Percentiles rank a stretch among this genome's conserved stretches.
phyloP scores from a whole-genome alignment of 2,797 vertebrate species.

The Rousettus madagascariensis region DNA sequence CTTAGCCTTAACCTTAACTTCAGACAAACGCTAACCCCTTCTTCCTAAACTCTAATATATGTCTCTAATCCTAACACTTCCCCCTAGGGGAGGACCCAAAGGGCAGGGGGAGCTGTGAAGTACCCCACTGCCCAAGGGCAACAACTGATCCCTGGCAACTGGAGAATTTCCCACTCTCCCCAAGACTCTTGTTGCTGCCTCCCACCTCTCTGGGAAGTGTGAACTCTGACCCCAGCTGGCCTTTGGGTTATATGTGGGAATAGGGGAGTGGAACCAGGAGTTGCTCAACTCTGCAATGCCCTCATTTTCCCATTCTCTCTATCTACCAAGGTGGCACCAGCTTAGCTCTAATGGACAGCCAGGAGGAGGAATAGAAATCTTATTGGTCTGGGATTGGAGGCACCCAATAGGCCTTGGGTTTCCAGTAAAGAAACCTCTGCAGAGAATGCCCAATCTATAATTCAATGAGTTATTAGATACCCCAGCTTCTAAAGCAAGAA shows the following conservation, averaged over 20 bases:
- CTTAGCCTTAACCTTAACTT: slow-evolving; percentile 48
- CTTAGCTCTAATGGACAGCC: neutral
- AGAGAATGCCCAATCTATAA: neutral
- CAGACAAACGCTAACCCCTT: neutral
- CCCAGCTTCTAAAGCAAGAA: neutral
- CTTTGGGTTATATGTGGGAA: slow-evolving; percentile 15
- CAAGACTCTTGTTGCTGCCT: slow-evolving; percentile 27
- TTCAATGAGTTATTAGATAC: neutral
- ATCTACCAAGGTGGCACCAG: neutral
- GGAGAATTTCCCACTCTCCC: slow-evolving; percentile 32
- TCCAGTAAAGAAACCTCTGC: neutral
- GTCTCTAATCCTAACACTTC: neutral
- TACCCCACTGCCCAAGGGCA: neutral
- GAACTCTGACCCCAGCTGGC: slow-evolving; percentile 58
- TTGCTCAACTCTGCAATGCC: neutral
- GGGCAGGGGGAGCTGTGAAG: neutral
- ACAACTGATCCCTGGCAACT: neutral
- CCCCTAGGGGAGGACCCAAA: neutral
- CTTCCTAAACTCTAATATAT: neutral
- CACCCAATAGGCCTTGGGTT: neutral
- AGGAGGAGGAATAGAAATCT: neutral
- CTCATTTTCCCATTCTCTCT: neutral
- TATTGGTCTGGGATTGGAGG: neutral
- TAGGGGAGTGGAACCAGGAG: slow-evolving; percentile 7
- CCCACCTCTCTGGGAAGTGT: slow-evolving; percentile 13